Percentiles rank a stretch among this genome's conserved stretches.
Conservation (phyloP, 2,797 vertebrate genomes). For the Poecile montanus region DNA sequence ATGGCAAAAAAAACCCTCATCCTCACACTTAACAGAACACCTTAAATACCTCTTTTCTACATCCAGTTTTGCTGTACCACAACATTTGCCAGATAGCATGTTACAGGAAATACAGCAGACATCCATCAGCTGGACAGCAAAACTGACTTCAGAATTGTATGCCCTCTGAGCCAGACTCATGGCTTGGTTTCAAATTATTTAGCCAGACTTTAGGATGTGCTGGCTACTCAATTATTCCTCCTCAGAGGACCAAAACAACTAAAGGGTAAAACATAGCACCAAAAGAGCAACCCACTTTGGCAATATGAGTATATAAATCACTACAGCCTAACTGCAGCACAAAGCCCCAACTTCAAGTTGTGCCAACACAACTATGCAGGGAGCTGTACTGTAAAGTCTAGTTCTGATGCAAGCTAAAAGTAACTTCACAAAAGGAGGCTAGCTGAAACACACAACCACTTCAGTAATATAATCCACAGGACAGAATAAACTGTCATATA, state of each 20-base stretch:
- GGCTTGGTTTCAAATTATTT: neutral
- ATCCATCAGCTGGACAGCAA: neutral
- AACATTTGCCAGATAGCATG: neutral
- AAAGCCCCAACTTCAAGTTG: neutral
- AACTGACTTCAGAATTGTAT: conserved; percentile 1
- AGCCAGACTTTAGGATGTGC: neutral
- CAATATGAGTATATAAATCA: neutral
- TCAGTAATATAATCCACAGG: neutral
- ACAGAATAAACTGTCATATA: neutral
- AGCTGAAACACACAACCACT: neutral
- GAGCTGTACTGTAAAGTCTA: neutral
- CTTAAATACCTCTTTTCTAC: neutral
- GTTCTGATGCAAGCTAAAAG: neutral
- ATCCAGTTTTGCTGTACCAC: neutral
- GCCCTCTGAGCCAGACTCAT: neutral
- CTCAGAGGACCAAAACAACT: neutral
- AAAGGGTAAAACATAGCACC: neutral
- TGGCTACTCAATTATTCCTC: neutral
- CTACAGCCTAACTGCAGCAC: neutral
- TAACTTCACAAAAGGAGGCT: neutral
- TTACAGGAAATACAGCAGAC: conserved; percentile 7
- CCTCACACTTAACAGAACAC: neutral
- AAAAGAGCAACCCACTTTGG: neutral
- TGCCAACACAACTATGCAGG: neutral
- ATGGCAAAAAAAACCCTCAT: neutral